A percentile compares a stretch with the other conserved stretches of the same genome.
These are phyloP conservation scores for Aplodontia rufa DNA, from an alignment of 2,113 vertebrate species.

Conservation along the genomic window DNA sequence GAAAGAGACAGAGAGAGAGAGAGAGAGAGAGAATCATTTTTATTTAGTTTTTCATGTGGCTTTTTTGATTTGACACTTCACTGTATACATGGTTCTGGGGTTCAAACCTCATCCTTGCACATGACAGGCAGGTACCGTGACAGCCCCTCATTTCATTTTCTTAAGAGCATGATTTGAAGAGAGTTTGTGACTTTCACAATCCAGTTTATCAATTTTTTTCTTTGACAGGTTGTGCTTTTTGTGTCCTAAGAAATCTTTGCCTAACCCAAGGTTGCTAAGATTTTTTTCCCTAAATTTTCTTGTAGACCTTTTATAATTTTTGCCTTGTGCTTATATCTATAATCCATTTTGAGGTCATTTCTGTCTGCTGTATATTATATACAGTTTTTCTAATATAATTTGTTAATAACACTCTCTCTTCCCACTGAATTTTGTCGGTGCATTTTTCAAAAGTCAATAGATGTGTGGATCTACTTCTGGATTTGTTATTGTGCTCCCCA, in stretches of 20 bases:
- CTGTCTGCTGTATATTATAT: not conserved
- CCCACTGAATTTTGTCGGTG: not conserved
- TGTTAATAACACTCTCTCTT: not conserved
- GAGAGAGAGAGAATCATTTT: no score
- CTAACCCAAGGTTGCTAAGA: not conserved
- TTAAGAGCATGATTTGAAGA: not conserved
- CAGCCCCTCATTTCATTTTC: slow-evolving; percentile 31
- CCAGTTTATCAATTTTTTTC: not conserved
- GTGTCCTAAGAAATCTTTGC: not conserved
- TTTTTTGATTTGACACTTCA: no score
- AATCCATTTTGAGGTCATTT: not conserved
- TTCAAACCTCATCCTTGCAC: no score
- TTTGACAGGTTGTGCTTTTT: not conserved
- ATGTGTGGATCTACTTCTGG: not conserved
- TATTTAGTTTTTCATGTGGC: no score
- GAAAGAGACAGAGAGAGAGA: no score
- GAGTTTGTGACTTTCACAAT: not conserved
- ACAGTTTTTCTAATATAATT: not conserved
- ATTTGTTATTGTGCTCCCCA: not conserved
- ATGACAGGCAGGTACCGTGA: no score
- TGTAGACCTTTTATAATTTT: not conserved
- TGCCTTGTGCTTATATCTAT: not conserved
- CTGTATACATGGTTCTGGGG: no score
- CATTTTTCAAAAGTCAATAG: not conserved
- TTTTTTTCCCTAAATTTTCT: not conserved